These are phyloP conservation scores for Hephaestus fuliginosus DNA, from an alignment of 2,797 vertebrate genomes.

Conservation along the genomic window DNA sequence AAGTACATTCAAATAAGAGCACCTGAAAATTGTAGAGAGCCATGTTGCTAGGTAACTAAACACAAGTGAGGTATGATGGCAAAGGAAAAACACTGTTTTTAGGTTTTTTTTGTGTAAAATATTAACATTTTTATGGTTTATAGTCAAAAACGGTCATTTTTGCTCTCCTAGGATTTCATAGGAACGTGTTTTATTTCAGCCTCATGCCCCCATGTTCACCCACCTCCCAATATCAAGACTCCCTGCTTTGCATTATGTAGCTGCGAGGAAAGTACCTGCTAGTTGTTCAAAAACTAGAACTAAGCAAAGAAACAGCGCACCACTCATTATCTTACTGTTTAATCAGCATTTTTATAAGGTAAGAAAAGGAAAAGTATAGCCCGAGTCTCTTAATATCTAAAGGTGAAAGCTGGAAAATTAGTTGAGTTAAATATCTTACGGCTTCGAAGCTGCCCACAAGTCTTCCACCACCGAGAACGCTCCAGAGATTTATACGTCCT, in stretches of 20 bases:
- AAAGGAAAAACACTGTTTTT: constrained; percentile 4
- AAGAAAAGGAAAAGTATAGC: constrained; percentile 22
- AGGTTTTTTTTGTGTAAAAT: neutral
- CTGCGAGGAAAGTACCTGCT: constrained; percentile 30
- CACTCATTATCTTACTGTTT: constrained; percentile 20
- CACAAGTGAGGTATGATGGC: neutral
- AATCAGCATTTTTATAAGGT: constrained; percentile 35
- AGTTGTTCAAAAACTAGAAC: constrained; percentile 39
- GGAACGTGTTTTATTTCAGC: constrained; percentile 19
- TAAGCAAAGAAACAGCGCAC: constrained; percentile 38
- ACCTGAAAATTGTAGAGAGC: neutral
- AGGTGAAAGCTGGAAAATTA: constrained; percentile 21
- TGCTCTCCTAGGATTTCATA: constrained; percentile 10
- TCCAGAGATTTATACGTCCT: constrained; percentile 86
- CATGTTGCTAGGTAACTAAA: constrained; percentile 35
- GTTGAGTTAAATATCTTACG: constrained; percentile 69
- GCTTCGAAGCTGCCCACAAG: constrained; percentile 82
- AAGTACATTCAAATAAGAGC: constrained; percentile 7
- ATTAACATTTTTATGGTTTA: neutral
- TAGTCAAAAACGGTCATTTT: neutral
- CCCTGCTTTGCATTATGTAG: constrained; percentile 35
- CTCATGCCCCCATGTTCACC: constrained; percentile 23
- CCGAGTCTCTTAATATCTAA: constrained; percentile 1
- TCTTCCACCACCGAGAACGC: constrained; percentile 71
- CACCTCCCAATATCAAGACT: constrained; percentile 1